Conservation (phyloP, 1,140 invertebrate genomes). For the Scaptomyza graminum region DNA sequence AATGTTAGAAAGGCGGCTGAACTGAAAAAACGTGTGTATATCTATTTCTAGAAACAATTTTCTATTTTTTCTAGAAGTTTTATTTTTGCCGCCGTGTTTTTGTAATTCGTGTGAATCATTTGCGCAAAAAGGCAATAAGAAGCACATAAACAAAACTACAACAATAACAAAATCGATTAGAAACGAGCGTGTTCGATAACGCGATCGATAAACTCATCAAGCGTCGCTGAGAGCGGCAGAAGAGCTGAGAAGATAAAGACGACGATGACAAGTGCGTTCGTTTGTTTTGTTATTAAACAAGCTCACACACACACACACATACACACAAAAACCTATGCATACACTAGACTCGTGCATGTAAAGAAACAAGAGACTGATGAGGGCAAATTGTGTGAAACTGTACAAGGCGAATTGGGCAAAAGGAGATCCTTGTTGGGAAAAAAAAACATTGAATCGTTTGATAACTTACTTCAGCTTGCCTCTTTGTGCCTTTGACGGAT, state of each 20-base stretch:
- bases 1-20: slow-evolving; percentile 44
- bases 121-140: slow-evolving; percentile 15
- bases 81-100: slow-evolving; percentile 36
- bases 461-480: slow-evolving; percentile 80
- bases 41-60: slow-evolving; percentile 71
- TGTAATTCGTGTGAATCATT: slow-evolving; percentile 65
- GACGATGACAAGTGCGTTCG: slow-evolving; percentile 44
- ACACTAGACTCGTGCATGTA: background rate
- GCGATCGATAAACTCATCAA: slow-evolving; percentile 30
- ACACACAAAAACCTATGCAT: too few species aligned
- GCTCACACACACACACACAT: slow-evolving; percentile 1
- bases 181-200: slow-evolving; percentile 27
- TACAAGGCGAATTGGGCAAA: slow-evolving; percentile 13
- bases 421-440: background rate
- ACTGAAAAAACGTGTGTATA: slow-evolving; percentile 75
- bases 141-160: slow-evolving; percentile 62
- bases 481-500: slow-evolving; percentile 81
- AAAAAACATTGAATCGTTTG: background rate
- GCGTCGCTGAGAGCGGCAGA: slow-evolving; percentile 14
- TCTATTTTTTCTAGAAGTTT: slow-evolving; percentile 46
- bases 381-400: slow-evolving; percentile 35
- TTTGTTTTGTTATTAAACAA: slow-evolving; percentile 58
- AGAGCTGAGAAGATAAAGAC: slow-evolving; percentile 2
- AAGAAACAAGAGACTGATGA: slow-evolving; percentile 25
- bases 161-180: slow-evolving; percentile 37